A percentile compares a stretch with the other conserved stretches of the same genome.
Conservation (phyloP, 2,113 vertebrate genomes). For the Cynoglossus semilaevis region DNA sequence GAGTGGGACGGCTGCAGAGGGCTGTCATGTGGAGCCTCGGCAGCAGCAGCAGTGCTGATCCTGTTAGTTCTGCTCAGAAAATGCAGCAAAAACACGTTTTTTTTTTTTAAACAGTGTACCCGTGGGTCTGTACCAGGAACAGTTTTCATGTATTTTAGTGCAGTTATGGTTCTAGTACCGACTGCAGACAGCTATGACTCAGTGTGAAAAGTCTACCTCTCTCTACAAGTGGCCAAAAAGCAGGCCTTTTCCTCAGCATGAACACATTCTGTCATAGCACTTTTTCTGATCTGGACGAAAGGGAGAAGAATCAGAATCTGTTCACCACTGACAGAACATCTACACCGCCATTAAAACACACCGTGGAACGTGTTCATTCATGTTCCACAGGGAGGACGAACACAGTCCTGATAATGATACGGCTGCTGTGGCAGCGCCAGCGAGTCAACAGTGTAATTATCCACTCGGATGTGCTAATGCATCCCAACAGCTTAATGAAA, state of each 20-base stretch:
- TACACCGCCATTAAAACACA: background rate
- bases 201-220: conserved; percentile 1
- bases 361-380: too few relatives aligned
- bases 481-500: too few relatives aligned
- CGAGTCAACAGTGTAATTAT: too few relatives aligned
- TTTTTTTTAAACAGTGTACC: conserved; percentile 9
- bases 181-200: conserved; percentile 11
- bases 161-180: conserved; percentile 7
- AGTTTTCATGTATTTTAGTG: conserved; percentile 15
- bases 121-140: conserved; percentile 4
- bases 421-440: too few relatives aligned
- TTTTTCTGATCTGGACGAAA: background rate
- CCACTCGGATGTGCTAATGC: too few relatives aligned
- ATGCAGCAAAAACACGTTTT: conserved; percentile 7
- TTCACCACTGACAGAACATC: background rate
- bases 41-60: conserved; percentile 49
- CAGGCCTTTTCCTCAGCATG: conserved; percentile 7
- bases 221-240: conserved; percentile 3
- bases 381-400: too few relatives aligned
- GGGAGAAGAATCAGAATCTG: too few relatives aligned
- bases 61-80: conserved; percentile 60
- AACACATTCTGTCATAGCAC: conserved; percentile 5
- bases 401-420: too few relatives aligned
- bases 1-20: conserved; percentile 28
- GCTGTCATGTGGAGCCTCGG: conserved; percentile 42